Conservation (phyloP, 2,797 vertebrate species). For the Diglossa cyanea region DNA sequence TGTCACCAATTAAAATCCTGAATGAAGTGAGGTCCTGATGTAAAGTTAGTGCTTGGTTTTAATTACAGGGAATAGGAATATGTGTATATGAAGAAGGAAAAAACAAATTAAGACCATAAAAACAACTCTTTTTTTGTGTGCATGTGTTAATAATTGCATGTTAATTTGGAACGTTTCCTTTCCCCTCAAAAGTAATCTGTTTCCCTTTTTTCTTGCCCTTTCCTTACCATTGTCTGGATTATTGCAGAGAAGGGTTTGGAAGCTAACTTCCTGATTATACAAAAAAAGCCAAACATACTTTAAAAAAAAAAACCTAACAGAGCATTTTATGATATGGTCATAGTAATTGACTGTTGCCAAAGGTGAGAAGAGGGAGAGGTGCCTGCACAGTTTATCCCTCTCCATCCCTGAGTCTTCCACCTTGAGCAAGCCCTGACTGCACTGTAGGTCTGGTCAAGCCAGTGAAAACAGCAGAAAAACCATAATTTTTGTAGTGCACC, state of each 20-base stretch:
- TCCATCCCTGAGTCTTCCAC: not conserved
- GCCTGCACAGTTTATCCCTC: not conserved
- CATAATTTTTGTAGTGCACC: not conserved
- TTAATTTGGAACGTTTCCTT: not conserved
- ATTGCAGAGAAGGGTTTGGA: not conserved
- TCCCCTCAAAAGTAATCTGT: accelerated
- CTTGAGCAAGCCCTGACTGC: not conserved
- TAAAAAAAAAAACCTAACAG: not conserved
- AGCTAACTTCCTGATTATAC: not conserved
- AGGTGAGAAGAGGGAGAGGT: not conserved
- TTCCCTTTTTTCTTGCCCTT: not conserved
- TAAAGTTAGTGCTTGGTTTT: not conserved
- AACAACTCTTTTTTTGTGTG: not conserved
- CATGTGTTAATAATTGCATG: not conserved
- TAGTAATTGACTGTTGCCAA: not conserved
- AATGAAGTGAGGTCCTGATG: not conserved
- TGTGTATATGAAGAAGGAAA: not conserved
- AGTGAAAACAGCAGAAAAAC: not conserved
- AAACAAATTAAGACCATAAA: not conserved
- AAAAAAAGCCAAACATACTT: not conserved
- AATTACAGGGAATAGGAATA: not conserved
- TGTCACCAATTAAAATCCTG: not conserved
- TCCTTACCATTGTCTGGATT: not conserved
- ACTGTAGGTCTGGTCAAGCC: not conserved
- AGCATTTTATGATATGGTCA: not conserved